phyloP scores from a whole-genome alignment of 2,888 invertebrate genomes.

The Idaea straminata region DNA sequence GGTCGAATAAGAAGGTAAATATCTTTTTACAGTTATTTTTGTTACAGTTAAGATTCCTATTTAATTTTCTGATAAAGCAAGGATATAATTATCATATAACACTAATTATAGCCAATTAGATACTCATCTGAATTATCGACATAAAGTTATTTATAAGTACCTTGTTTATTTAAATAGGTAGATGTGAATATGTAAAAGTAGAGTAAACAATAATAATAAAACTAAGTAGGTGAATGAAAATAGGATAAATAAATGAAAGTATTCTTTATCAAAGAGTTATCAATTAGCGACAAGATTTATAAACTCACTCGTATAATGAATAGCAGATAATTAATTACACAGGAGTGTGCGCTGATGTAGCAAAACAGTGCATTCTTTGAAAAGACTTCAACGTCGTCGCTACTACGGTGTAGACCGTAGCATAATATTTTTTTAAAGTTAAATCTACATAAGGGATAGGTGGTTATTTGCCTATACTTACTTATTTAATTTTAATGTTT shows the following conservation, averaged over 20 bases:
- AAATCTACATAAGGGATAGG: background rate
- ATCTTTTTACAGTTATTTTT: conserved; percentile 47
- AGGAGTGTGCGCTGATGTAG: conserved; percentile 9
- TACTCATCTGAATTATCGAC: background rate
- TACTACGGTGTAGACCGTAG: conserved; percentile 1
- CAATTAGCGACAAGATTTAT: no score
- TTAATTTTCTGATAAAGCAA: conserved; percentile 2
- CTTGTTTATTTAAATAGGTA: no score
- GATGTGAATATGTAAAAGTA: no score
- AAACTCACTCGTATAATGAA: background rate
- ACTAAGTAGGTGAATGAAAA: no score
- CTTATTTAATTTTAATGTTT: background rate
- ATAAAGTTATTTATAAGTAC: background rate
- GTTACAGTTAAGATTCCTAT: conserved; percentile 38
- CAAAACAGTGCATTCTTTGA: conserved; percentile 23
- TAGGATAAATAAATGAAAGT: no score
- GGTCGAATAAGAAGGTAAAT: conserved; percentile 58
- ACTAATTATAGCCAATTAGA: background rate
- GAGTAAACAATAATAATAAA: no score
- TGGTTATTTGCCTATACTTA: background rate
- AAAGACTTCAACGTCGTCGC: conserved; percentile 49
- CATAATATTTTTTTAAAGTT: background rate
- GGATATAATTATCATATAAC: background rate
- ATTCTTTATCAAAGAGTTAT: no score
- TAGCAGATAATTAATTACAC: conserved; percentile 5